Evolutionary conservation across 2,888 invertebrate genomes (phyloP).

Genomic region (Orchesella flavescens): DNA sequence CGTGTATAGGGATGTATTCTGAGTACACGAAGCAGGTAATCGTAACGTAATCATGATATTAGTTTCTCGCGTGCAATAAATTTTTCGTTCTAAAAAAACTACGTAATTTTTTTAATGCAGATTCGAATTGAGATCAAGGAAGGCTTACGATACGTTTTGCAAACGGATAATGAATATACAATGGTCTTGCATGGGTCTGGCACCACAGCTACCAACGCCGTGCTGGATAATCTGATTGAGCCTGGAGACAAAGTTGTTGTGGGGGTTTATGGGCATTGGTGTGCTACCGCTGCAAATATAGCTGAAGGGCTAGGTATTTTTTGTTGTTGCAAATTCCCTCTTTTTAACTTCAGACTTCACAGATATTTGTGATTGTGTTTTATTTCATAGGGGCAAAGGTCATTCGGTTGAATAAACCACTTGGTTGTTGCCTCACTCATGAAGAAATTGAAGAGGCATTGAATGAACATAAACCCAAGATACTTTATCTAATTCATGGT

Average conservation of each 20-base stretch:
- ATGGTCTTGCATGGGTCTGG: slow-evolving; percentile 86
- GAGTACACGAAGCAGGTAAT: neutral
- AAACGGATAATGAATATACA: slow-evolving; percentile 86
- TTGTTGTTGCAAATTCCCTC: too few relatives aligned
- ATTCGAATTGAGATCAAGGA: slow-evolving; percentile 86
- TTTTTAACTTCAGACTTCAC: too few relatives aligned
- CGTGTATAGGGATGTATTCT: neutral
- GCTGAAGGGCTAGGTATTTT: slow-evolving; percentile 73
- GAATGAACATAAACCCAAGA: slow-evolving; percentile 79
- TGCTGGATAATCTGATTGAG: slow-evolving; percentile 85
- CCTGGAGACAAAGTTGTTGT: slow-evolving; percentile 83
- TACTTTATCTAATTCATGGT: slow-evolving; percentile 88
- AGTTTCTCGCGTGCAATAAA: too few relatives aligned
- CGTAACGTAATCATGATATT: neutral
- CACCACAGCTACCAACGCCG: slow-evolving; percentile 86
- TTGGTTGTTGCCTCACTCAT: slow-evolving; percentile 78
- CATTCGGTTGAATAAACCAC: neutral
- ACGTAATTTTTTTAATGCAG: slow-evolving; percentile 75
- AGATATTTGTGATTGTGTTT: too few relatives aligned
- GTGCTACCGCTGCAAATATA: slow-evolving; percentile 84
- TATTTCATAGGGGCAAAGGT: neutral
- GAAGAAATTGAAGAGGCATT: slow-evolving; percentile 81
- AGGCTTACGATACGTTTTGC: slow-evolving; percentile 88
- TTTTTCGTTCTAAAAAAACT: neutral
- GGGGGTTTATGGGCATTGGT: slow-evolving; percentile 89